These are phyloP conservation scores for Drosophila lacertosa DNA, from an alignment of 1,140 invertebrate genomes.

Conservation along the genomic window DNA sequence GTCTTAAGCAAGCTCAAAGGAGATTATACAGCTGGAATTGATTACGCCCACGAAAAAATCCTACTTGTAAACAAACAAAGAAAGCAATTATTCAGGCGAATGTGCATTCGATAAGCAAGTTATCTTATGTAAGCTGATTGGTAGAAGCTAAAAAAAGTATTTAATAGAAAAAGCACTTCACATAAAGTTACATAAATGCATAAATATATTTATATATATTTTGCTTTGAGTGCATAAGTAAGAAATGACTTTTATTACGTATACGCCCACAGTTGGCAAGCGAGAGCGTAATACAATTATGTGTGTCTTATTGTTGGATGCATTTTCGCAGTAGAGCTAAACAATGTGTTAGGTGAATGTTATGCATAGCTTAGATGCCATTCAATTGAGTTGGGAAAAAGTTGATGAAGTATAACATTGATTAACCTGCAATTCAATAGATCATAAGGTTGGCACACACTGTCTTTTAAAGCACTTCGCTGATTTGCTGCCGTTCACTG, in stretches of 20 bases:
- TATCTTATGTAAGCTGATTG: background rate
- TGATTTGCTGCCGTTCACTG: slow-evolving; percentile 16
- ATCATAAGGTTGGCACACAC: slow-evolving; percentile 5
- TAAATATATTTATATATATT: too few relatives aligned
- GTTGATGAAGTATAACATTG: slow-evolving; percentile 3
- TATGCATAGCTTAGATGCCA: background rate
- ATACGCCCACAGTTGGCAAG: too few relatives aligned
- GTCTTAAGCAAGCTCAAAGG: too few relatives aligned
- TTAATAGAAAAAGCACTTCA: background rate
- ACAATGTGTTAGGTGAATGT: background rate
- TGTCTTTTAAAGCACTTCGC: slow-evolving; percentile 30
- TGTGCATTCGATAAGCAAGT: background rate
- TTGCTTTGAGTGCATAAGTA: too few relatives aligned
- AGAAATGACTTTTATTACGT: too few relatives aligned
- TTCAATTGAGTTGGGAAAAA: background rate
- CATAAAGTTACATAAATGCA: too few relatives aligned
- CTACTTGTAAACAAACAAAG: background rate
- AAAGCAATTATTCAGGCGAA: background rate
- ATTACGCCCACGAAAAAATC: too few relatives aligned
- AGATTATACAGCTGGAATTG: too few relatives aligned
- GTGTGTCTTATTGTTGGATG: too few relatives aligned
- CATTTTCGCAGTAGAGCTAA: background rate
- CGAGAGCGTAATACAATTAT: too few relatives aligned
- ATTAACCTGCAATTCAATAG: slow-evolving; percentile 11
- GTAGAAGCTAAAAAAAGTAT: too few relatives aligned